Base-by-base conservation (phyloP, 1,140 invertebrate genomes). In the Ptiloglossa arizonensis region DNA sequence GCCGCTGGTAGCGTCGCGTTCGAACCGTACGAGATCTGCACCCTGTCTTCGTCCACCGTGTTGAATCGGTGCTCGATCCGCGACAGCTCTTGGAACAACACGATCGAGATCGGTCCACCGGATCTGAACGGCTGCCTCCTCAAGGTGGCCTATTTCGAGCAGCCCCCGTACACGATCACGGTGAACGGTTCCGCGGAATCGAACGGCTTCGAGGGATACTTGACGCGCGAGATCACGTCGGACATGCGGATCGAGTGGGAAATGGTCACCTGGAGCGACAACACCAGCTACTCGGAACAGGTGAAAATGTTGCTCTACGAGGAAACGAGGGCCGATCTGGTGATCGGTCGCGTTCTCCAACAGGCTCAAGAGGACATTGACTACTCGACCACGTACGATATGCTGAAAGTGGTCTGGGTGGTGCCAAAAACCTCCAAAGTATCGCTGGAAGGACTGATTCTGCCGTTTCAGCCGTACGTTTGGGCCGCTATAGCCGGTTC, bases 331-430 rank as follows among this genome's bases (percentile, higher is more conserved):
- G 35, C 38, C 1, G 91, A 92, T 57, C n/a, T 92, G 9, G 59
- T 89, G 2, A 74, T 91, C 27, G 90, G 91, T 5, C 87, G 89
- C 11, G 38, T 90, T 6, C 57, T 85, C 11, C 88, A 89, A 82
- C 22, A 74, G 24, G 79, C 85, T 0, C 24, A 71, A 1, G 22
- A 13, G 0, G 52, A 80, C n/a, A 73, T 87, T 1, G 80, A 78
- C 35, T 91, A 87, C 54, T 89, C 85, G 0, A 22, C 82, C 3
- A 75, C 89, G 29, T 92, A 91, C 57, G 90, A 90, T 50, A 81
- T 90, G 15, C 57, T 88, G 15, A 78, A 86, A 8, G 67, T 90
- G 5, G 83, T 88, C 8, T 91, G 90, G 90, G 1, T 91, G 11
- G 60, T 91, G 32, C 90, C 91, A 0, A 62, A 66, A 0, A 77